Base-by-base conservation (phyloP, 2,888 invertebrate genomes). In the Yponomeuta malinellus region DNA sequence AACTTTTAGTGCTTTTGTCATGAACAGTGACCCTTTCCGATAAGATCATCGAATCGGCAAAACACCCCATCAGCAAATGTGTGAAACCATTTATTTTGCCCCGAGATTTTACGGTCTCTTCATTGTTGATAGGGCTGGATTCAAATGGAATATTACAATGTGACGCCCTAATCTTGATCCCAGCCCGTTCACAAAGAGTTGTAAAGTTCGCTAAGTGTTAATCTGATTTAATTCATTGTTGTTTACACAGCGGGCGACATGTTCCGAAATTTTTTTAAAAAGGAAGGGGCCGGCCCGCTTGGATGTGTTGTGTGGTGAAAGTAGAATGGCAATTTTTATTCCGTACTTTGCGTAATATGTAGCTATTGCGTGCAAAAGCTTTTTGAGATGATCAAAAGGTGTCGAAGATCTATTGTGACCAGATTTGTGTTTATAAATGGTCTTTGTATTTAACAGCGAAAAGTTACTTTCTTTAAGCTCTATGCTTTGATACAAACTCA, bases 171-270 rank as follows among this genome's bases (percentile, higher is more conserved):
- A 91, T 90, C 91, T 89, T 86, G 90, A 90, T 90, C 85, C 83
- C 81, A 84, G 83, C 82, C 81, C 81, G 83, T 80, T 85, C 80
- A 87, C 86, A 88, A 88, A 87, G 85, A 84, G 77, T 76, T 83
- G 83, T 81, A 82, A 82, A 81, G 80, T 82, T 76, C 78, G 76
- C 76, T 86, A 87, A 90, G 90, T 90, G 91, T 90, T 90, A 91
- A 92, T 91, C 91, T 88, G 90, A 90, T 90, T 89, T 87, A 83
- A 86, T 85, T 83, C 85, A 88, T 88, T 90, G 87, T 88, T 63
- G 83, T 86, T 83, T 82, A 81, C 86, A 73, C 89, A 84, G 86
- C 86, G 81, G 88, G 88, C 83, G 84, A 81, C 79, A 78, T 78
- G 82, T 82, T 81, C 43, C 83, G 83, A 82, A 83, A 80, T 85